Conservation (phyloP, 2,888 invertebrate species). For the Drosophila ochracea region DNA sequence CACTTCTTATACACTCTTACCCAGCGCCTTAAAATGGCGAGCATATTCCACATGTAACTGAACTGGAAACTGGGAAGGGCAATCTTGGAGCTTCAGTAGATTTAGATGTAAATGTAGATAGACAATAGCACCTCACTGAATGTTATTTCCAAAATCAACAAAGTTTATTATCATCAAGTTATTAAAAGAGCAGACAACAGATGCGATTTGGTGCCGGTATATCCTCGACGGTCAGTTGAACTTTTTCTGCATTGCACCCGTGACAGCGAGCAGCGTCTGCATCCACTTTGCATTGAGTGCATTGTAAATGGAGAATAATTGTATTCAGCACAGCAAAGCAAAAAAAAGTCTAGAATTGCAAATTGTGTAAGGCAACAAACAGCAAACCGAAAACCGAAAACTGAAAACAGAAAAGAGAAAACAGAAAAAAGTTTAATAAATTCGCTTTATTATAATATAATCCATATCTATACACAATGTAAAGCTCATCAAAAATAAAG, state of each 20-base stretch:
- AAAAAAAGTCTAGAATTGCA: constrained; percentile 55
- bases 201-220: constrained; percentile 37
- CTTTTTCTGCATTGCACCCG: constrained; percentile 8
- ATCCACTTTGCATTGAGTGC: constrained; percentile 68
- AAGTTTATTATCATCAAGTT: neutral
- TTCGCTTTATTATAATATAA: constrained; percentile 55
- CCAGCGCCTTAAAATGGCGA: constrained; percentile 1
- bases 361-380: constrained; percentile 57
- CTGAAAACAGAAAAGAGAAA: constrained; percentile 12
- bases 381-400: constrained; percentile 3
- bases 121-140: neutral
- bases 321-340: constrained; percentile 57
- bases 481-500: constrained; percentile 29
- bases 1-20: constrained; percentile 27
- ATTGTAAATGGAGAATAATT: constrained; percentile 80
- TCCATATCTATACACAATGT: constrained; percentile 28
- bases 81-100: constrained; percentile 22
- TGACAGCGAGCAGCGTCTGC: constrained; percentile 20
- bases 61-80: neutral
- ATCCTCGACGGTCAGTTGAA: constrained; percentile 21
- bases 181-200: neutral
- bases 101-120: constrained; percentile 19
- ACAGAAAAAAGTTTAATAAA: constrained; percentile 32
- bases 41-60: neutral
- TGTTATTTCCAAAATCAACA: neutral